Conservation (phyloP, 2,888 invertebrate species). For the Carpatolechia fugitivella region DNA sequence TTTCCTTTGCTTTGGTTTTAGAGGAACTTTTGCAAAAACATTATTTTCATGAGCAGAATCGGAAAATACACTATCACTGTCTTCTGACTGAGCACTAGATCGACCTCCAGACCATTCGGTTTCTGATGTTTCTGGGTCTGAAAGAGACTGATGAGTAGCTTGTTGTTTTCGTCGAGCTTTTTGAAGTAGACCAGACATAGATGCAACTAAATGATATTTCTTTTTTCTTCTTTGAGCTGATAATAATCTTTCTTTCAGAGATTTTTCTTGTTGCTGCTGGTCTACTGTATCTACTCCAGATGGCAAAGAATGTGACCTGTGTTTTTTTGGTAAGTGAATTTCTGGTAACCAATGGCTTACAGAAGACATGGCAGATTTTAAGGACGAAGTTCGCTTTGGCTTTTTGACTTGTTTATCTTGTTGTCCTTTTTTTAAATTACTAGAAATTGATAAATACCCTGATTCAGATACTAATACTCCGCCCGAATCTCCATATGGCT, state of each 20-base stretch:
- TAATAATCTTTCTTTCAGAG: constrained; percentile 67
- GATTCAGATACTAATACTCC: constrained; percentile 86
- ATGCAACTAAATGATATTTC: constrained; percentile 89
- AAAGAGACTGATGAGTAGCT: constrained; percentile 82
- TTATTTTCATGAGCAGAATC: constrained; percentile 82
- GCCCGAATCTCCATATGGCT: constrained; percentile 65
- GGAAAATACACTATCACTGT: constrained; percentile 86
- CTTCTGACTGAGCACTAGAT: constrained; percentile 85
- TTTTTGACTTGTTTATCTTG: constrained; percentile 82
- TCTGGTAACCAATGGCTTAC: constrained; percentile 91
- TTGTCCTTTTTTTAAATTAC: constrained; percentile 79
- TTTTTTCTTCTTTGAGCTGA: constrained; percentile 83
- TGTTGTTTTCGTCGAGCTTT: constrained; percentile 87
- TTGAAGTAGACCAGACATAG: constrained; percentile 90
- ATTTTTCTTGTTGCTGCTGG: constrained; percentile 68
- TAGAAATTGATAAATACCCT: constrained; percentile 86
- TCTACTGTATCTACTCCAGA: constrained; percentile 82
- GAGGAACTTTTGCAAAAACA: constrained; percentile 82
- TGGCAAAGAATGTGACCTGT: constrained; percentile 90
- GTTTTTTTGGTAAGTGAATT: constrained; percentile 86
- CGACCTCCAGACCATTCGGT: constrained; percentile 82
- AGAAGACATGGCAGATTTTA: constrained; percentile 89
- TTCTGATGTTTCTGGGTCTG: constrained; percentile 88
- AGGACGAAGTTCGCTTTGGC: constrained; percentile 84
- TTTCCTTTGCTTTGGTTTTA: constrained; percentile 67